Conservation (phyloP, 2,113 vertebrate species). For the Nettapus auritus region DNA sequence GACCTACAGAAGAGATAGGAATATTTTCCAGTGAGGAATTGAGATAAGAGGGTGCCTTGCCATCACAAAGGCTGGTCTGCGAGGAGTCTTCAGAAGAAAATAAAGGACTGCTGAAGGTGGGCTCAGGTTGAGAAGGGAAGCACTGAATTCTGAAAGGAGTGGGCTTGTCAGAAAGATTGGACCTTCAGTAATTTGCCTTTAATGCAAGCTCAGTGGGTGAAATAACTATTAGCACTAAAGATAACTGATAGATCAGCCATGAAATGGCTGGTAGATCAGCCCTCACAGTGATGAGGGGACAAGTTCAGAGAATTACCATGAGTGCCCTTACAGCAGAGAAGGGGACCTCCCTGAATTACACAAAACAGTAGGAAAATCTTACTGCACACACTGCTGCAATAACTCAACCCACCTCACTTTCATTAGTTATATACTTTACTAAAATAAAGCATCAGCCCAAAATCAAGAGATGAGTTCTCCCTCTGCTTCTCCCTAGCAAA, state of each 20-base stretch:
- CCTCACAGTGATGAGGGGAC: not conserved
- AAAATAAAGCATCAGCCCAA: not conserved
- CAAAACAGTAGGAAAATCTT: not conserved
- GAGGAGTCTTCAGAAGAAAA: not conserved
- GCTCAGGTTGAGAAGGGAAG: not conserved
- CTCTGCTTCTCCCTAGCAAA: not conserved
- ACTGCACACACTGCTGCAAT: not conserved
- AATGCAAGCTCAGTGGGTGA: not conserved
- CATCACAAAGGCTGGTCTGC: not conserved
- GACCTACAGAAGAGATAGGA: not conserved
- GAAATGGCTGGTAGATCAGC: not conserved
- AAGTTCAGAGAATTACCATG: not conserved
- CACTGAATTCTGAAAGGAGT: not conserved
- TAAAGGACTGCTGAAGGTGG: not conserved
- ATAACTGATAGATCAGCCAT: not conserved
- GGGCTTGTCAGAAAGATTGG: not conserved
- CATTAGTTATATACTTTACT: not conserved
- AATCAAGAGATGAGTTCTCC: not conserved
- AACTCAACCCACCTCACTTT: not conserved
- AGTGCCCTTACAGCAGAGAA: not conserved
- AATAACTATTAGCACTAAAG: not conserved
- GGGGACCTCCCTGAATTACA: not conserved
- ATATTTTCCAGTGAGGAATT: not conserved
- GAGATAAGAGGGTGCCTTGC: not conserved
- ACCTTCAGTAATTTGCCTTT: not conserved